These are phyloP conservation scores for Paratrypauchen microcephalus DNA, from an alignment of 2,797 vertebrate species.

Conservation along the genomic window DNA sequence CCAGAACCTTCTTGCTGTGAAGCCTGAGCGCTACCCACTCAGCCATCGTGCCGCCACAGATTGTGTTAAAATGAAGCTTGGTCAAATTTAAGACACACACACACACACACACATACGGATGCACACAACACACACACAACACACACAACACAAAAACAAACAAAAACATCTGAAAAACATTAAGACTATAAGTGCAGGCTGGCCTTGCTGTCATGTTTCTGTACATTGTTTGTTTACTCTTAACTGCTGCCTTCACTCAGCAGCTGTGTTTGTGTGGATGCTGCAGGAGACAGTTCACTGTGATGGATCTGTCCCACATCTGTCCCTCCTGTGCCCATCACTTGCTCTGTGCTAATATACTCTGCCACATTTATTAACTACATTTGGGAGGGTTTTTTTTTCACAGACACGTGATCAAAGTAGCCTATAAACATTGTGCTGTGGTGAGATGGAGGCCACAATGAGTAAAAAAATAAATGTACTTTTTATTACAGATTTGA, in stretches of 20 bases:
- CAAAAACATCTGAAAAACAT: no score
- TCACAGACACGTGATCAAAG: not conserved
- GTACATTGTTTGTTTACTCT: not conserved
- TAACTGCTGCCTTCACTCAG: slow-evolving; percentile 13
- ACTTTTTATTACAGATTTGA: not conserved
- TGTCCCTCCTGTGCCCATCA: not conserved
- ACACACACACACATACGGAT: no score
- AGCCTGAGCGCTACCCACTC: no score
- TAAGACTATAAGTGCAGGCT: not conserved
- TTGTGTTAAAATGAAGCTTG: no score
- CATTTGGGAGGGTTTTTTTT: not conserved
- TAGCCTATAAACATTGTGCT: not conserved
- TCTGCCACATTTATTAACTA: no score
- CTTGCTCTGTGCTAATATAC: not conserved
- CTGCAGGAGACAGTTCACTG: slow-evolving; percentile 45
- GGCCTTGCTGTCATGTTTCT: not conserved
- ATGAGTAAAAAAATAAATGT: not conserved
- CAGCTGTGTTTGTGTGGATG: slow-evolving; percentile 66
- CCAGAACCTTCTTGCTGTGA: no score
- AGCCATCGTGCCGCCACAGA: no score
- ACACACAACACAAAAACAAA: no score
- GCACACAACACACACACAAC: no score
- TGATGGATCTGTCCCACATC: slow-evolving; percentile 72
- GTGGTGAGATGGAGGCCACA: not conserved
- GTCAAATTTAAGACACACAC: no score